A percentile compares a stretch with the other conserved stretches of the same genome.
These are phyloP conservation scores for Drosophila sp. DNA, from an alignment of 1,140 invertebrate species.

Conservation along the genomic window DNA sequence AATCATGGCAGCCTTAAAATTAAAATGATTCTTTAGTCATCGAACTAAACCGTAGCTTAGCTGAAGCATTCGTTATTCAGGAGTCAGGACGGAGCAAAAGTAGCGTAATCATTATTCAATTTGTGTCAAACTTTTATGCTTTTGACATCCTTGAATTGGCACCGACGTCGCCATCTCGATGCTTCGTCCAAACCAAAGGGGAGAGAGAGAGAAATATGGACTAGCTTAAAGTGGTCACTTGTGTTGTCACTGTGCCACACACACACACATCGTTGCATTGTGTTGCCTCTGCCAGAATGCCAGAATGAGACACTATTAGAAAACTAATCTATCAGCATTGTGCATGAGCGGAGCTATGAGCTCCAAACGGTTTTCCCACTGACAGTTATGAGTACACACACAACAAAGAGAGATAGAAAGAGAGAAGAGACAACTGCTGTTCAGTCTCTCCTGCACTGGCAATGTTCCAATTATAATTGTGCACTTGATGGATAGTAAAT, in stretches of 20 bases:
- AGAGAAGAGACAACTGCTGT: conserved; percentile 7
- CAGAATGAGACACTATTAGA: conserved; percentile 43
- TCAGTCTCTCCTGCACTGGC: conserved; percentile 40
- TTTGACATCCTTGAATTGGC: conserved; percentile 2
- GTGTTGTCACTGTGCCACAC: conserved; percentile 14
- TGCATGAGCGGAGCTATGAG: conserved; percentile 38
- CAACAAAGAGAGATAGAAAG: neutral
- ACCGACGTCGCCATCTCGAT: neutral
- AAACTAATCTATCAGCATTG: conserved; percentile 63
- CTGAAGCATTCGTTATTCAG: too few species aligned
- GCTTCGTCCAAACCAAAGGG: neutral
- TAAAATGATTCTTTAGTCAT: too few species aligned
- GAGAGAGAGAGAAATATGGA: neutral
- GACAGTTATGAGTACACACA: conserved; percentile 59
- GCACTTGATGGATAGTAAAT: conserved; percentile 70
- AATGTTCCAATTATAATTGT: conserved; percentile 71
- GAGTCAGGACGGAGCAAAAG: too few species aligned
- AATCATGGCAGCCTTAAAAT: neutral
- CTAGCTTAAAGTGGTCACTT: conserved; percentile 46
- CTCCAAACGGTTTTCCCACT: conserved; percentile 39
- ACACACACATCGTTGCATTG: conserved; percentile 9
- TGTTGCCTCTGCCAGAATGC: conserved; percentile 14
- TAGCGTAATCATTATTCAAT: neutral
- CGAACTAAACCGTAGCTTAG: too few species aligned
- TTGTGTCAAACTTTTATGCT: conserved; percentile 3